Percentiles rank a stretch among this genome's conserved stretches.
phyloP scores from a whole-genome alignment of 2,113 vertebrate species.

The Ia io region DNA sequence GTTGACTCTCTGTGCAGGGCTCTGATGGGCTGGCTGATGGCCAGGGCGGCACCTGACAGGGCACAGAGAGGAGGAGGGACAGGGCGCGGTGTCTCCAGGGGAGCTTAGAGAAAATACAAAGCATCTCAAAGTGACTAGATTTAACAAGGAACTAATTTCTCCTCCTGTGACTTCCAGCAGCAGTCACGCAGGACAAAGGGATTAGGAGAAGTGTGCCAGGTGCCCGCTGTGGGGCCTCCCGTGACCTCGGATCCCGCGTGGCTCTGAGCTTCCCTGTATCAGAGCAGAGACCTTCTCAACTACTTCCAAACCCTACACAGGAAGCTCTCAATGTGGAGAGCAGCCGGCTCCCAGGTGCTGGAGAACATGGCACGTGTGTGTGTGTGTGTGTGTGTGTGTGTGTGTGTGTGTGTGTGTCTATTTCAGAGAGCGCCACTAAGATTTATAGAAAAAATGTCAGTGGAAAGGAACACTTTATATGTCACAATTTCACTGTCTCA shows the following conservation, averaged over 20 bases:
- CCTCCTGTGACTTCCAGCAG: not conserved
- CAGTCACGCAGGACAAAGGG: not conserved
- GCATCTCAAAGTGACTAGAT: not conserved
- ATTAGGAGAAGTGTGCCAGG: not conserved
- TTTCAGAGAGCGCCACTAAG: not conserved
- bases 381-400: no score
- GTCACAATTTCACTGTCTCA: not conserved
- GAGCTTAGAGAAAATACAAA: not conserved
- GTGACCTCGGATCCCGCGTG: no score
- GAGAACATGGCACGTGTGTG: no score
- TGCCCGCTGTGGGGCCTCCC: no score
- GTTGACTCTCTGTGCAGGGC: not conserved
- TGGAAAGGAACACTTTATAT: not conserved
- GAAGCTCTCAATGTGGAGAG: accelerated
- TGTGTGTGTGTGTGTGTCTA: not conserved
- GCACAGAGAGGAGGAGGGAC: not conserved
- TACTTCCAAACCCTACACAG: no score
- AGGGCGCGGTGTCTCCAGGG: not conserved
- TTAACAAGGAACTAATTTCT: not conserved
- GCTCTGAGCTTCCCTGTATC: no score
- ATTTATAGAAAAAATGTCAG: not conserved
- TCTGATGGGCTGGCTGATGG: no score
- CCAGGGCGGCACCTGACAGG: not conserved
- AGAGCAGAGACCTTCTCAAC: no score
- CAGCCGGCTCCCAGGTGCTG: no score